These are phyloP conservation scores for Drosophila athabasca DNA, from an alignment of 1,140 invertebrate species.

Conservation along the genomic window DNA sequence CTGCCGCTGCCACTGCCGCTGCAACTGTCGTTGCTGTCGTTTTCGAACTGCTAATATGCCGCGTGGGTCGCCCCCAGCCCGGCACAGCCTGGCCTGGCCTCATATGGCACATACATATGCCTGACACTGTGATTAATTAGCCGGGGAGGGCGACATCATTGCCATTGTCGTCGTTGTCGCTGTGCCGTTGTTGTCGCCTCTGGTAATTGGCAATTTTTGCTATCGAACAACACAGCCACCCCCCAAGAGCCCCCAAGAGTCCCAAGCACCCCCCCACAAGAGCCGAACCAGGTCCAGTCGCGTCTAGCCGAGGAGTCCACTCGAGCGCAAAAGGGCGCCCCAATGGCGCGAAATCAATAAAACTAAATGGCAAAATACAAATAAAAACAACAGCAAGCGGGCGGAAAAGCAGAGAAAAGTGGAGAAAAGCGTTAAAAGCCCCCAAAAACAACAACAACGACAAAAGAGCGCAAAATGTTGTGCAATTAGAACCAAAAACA, in stretches of 20 bases:
- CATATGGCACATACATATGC: constrained; percentile 59
- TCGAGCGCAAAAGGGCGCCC: constrained; percentile 66
- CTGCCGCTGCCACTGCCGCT: not conserved
- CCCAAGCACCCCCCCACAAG: not conserved
- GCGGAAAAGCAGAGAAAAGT: not conserved
- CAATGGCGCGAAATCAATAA: constrained; percentile 77
- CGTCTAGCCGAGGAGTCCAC: constrained; percentile 37
- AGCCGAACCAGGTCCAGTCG: constrained; percentile 4
- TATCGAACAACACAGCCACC: constrained; percentile 8
- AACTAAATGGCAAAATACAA: constrained; percentile 59
- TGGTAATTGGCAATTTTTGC: constrained; percentile 43
- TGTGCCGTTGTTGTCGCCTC: constrained; percentile 25
- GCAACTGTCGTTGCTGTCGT: constrained; percentile 20
- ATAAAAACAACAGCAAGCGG: constrained; percentile 30
- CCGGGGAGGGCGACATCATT: constrained; percentile 39
- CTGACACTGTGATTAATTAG: constrained; percentile 78
- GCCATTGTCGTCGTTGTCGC: constrained; percentile 13
- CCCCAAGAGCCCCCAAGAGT: not conserved
- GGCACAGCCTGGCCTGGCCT: constrained; percentile 39
- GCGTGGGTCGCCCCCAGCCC: constrained; percentile 32
- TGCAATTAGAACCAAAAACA: constrained; percentile 39
- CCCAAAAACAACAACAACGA: constrained; percentile 20
- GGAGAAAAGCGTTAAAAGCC: constrained; percentile 34
- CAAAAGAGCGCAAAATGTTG: constrained; percentile 20
- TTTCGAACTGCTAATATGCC: constrained; percentile 71